Evolutionary conservation across 2,797 vertebrate species (phyloP), one percentile per base, ranked within the genome.

Genomic region (Karalla daura): DNA sequence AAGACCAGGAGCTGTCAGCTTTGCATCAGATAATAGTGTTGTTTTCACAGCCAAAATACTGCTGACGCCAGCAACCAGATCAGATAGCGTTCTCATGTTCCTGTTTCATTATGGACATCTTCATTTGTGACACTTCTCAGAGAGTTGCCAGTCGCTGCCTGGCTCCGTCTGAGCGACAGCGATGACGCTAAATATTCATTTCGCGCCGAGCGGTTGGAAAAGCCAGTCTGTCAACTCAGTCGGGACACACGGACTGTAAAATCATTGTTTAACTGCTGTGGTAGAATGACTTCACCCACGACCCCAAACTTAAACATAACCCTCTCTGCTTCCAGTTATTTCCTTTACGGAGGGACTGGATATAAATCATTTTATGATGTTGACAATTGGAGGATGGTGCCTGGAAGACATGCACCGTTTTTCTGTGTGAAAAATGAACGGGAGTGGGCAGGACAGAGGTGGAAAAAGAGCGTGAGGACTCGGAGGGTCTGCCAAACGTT

Each of bases 1-100:
- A 80, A 90, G 88, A 88, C 77, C 55, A 60, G 67, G 62, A 84
- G 78, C 81, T 88, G 89, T 89, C 90, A 85, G 76, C 85, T 76
- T 72, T 70, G 51, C 69, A 73, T 90, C 85, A 86, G 84, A 79
- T 85, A 82, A 56, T 81, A 78, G 76, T 1, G 40, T 86, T 81
- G 74, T 79, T 87, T 85, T 78, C 82, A 55, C 74, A 56, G 85
- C 63, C 76, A 79, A 70, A 86, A 78, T 81, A 66, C 74, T 66
- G 61, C 61, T 53, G 79, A 82, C 60, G 59, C 81, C 82, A 77
- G 71, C 65, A 25, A 33, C 43, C 2, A 37, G 74, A 88, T 89
- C 81, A 80, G 61, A 80, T 88, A 82, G 74, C 32, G 2, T 58
- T 68, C 33, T 51, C 18, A 17, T 56, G 50, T 62, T 83, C 35